Evolutionary conservation across 2,113 vertebrate species (phyloP).

Genomic region (Candoia aspera): DNA sequence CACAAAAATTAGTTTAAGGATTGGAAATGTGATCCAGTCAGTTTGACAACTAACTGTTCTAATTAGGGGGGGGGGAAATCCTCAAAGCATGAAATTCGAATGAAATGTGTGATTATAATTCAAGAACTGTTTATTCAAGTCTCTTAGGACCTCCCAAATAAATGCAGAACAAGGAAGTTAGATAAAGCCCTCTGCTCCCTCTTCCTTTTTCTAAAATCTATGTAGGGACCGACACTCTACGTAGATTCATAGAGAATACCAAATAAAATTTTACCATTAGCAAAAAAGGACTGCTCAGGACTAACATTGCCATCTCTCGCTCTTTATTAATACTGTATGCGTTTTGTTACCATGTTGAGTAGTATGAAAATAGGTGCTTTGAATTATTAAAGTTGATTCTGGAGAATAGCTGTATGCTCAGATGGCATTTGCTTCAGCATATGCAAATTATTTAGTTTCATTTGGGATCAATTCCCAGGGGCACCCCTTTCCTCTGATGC

Average conservation of each 20-base stretch:
- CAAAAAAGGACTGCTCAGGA: conserved; percentile 36
- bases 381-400: conserved; percentile 83
- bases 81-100: conserved; percentile 86
- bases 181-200: conserved; percentile 64
- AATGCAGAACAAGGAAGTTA: conserved; percentile 72
- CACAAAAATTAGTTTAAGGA: conserved; percentile 71
- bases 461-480: conserved; percentile 84
- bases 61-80: conserved; percentile 78
- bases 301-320: conserved; percentile 31
- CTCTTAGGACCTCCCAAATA: conserved; percentile 73
- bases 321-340: conserved; percentile 64
- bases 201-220: conserved; percentile 16
- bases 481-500: conserved; percentile 78
- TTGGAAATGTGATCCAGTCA: conserved; percentile 74
- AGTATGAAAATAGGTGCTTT: conserved; percentile 75
- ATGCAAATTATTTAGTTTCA: conserved; percentile 87
- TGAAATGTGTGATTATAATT: conserved; percentile 89
- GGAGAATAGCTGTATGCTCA: conserved; percentile 72
- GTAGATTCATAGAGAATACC: conserved; percentile 29
- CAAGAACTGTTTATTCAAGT: conserved; percentile 80
- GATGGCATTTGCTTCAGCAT: conserved; percentile 79
- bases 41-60: conserved; percentile 80
- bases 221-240: conserved; percentile 4
- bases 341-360: conserved; percentile 57
- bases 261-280: conserved; percentile 54